A percentile compares a stretch with the other conserved stretches of the same genome.
These are phyloP conservation scores for Eumerus sabulonum DNA, from an alignment of 2,888 invertebrate species.

Conservation along the genomic window DNA sequence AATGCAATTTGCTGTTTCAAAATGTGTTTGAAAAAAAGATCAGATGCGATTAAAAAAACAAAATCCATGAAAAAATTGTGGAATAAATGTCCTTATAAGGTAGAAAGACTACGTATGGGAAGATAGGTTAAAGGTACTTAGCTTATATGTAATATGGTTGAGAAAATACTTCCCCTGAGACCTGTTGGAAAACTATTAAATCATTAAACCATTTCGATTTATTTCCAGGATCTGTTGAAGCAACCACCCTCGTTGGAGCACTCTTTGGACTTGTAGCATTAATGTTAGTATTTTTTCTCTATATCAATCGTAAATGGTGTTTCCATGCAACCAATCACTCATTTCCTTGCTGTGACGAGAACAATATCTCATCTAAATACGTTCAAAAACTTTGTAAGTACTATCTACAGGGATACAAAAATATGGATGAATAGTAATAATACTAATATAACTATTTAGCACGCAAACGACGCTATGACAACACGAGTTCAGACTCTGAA, in stretches of 20 bases:
- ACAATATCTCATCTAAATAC: slow-evolving; percentile 77
- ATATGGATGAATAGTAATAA: not conserved
- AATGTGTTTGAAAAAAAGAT: too few relatives aligned
- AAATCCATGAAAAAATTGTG: too few relatives aligned
- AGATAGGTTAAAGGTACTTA: too few relatives aligned
- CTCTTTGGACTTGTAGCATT: slow-evolving; percentile 91
- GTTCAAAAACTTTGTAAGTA: slow-evolving; percentile 78
- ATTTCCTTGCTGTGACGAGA: slow-evolving; percentile 83
- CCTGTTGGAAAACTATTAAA: too few relatives aligned
- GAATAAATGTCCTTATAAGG: too few relatives aligned
- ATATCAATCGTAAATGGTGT: slow-evolving; percentile 89
- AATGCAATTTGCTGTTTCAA: too few relatives aligned
- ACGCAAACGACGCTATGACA: slow-evolving; percentile 77
- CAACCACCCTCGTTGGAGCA: slow-evolving; percentile 92
- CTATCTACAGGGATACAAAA: not conserved
- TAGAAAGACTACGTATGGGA: too few relatives aligned
- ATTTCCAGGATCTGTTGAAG: slow-evolving; percentile 83
- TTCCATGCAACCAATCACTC: slow-evolving; percentile 81
- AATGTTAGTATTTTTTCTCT: slow-evolving; percentile 90
- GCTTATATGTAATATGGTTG: too few relatives aligned
- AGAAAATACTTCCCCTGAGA: too few relatives aligned
- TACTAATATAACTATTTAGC: slow-evolving; percentile 70
- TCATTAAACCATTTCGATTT: slow-evolving; percentile 1
- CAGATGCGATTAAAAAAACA: too few relatives aligned
- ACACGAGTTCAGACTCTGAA: slow-evolving; percentile 87